Evolutionary conservation across 2,797 vertebrate genomes (phyloP).

Genomic region (Notolepis coatsorum): DNA sequence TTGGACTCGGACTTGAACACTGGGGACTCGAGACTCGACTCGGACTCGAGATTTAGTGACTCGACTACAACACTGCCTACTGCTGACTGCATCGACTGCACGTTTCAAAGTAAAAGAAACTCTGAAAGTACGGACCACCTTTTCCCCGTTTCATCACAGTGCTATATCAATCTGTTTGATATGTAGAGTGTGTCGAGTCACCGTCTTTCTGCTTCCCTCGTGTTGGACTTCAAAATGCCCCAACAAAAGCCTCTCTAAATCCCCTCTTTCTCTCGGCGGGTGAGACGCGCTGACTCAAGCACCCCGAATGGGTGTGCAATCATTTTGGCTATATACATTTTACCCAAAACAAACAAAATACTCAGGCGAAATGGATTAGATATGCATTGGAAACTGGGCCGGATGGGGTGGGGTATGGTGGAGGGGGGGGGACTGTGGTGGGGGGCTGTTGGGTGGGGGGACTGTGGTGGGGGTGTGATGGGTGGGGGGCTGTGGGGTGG

Average conservation of each 20-base stretch:
- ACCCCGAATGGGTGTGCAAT: conserved; percentile 42
- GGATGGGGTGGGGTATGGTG: not conserved
- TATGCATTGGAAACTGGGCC: not conserved
- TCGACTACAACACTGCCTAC: too few relatives aligned
- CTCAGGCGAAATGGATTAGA: not conserved
- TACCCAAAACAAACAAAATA: conserved; percentile 54
- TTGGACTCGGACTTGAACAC: too few relatives aligned
- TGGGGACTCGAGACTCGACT: too few relatives aligned
- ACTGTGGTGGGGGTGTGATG: not conserved
- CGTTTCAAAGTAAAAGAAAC: too few relatives aligned
- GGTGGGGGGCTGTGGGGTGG: too few relatives aligned
- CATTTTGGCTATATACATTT: conserved; percentile 38
- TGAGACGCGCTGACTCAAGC: conserved; percentile 43
- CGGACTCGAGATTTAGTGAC: too few relatives aligned
- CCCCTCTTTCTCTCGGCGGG: conserved; percentile 42
- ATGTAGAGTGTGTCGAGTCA: too few relatives aligned
- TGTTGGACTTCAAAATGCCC: conserved; percentile 33
- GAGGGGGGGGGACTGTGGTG: conserved; percentile 1
- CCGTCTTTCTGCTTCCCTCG: conserved; percentile 32
- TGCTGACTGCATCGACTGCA: too few relatives aligned
- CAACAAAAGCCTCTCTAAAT: conserved; percentile 52
- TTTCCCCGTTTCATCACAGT: too few relatives aligned
- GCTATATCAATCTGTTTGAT: too few relatives aligned
- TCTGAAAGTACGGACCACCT: too few relatives aligned
- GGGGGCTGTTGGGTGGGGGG: too few relatives aligned